phyloP scores from a whole-genome alignment of 2,888 invertebrate species.

The Autographa pulchrina region DNA sequence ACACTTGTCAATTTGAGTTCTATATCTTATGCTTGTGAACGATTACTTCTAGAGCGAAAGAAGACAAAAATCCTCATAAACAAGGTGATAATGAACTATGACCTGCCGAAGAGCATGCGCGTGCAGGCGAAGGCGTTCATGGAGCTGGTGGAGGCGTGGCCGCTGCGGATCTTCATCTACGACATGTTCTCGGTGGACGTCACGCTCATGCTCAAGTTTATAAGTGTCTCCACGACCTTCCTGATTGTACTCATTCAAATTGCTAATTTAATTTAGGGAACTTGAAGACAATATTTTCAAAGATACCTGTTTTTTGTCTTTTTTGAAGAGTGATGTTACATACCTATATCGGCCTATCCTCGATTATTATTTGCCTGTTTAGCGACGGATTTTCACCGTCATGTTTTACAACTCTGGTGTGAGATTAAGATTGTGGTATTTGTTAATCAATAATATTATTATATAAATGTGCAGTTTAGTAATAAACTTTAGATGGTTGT shows the following conservation, averaged over 20 bases:
- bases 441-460: too few species aligned
- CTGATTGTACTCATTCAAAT: slow-evolving; percentile 79
- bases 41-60: slow-evolving; percentile 65
- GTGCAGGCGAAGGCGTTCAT: slow-evolving; percentile 77
- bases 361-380: too few species aligned
- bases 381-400: too few species aligned
- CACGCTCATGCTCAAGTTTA: slow-evolving; percentile 76
- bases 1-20: slow-evolving; percentile 63
- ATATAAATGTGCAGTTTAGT: too few species aligned
- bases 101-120: slow-evolving; percentile 70
- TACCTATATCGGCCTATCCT: too few species aligned
- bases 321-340: background rate
- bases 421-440: too few species aligned
- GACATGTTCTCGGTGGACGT: slow-evolving; percentile 80
- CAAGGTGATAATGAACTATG: slow-evolving; percentile 77
- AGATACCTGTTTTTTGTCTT: background rate
- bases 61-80: slow-evolving; percentile 71
- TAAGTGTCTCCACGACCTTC: slow-evolving; percentile 78
- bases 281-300: too few species aligned
- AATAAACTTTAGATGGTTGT: too few species aligned
- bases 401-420: too few species aligned
- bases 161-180: slow-evolving; percentile 68
- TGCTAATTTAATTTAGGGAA: slow-evolving; percentile 67
- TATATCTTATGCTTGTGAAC: slow-evolving; percentile 72
- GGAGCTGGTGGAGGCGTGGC: slow-evolving; percentile 75